These are phyloP conservation scores for Athripsodes cinereus DNA, from an alignment of 2,888 invertebrate species.

Conservation along the genomic window DNA sequence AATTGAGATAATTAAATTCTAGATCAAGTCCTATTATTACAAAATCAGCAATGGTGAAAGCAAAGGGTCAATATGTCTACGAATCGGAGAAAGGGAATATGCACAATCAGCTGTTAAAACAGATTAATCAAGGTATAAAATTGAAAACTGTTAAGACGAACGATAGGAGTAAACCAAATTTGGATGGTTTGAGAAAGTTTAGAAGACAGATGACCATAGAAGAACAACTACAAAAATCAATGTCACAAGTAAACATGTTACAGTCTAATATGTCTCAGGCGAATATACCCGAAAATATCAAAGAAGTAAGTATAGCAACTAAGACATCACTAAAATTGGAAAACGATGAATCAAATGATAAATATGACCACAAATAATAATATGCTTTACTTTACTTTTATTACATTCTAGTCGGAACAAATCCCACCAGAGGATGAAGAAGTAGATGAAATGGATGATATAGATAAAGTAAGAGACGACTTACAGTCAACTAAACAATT, in stretches of 20 bases:
- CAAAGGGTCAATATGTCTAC: slow-evolving; percentile 76
- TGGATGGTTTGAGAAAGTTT: slow-evolving; percentile 81
- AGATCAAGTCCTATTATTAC: slow-evolving; percentile 58
- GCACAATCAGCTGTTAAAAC: slow-evolving; percentile 73
- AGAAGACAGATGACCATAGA: slow-evolving; percentile 85
- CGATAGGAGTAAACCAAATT: slow-evolving; percentile 78
- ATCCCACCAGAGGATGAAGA: slow-evolving; percentile 55
- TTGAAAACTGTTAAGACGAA: slow-evolving; percentile 74
- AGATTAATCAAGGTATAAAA: slow-evolving; percentile 72
- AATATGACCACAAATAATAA: too few relatives aligned
- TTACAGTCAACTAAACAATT: slow-evolving; percentile 89
- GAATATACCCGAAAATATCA: not conserved
- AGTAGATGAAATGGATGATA: slow-evolving; percentile 84
- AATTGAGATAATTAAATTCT: slow-evolving; percentile 8
- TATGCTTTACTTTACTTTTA: too few relatives aligned
- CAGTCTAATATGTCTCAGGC: slow-evolving; percentile 31
- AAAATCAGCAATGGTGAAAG: slow-evolving; percentile 56
- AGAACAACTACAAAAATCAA: slow-evolving; percentile 79
- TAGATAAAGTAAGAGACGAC: slow-evolving; percentile 85
- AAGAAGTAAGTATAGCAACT: not conserved
- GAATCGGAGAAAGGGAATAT: slow-evolving; percentile 79
- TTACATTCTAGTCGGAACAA: too few relatives aligned
- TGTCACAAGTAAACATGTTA: slow-evolving; percentile 56
- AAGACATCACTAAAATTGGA: too few relatives aligned
- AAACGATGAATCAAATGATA: too few relatives aligned